phyloP scores from a whole-genome alignment of 2,113 vertebrate genomes.

The Corynorhinus townsendii region DNA sequence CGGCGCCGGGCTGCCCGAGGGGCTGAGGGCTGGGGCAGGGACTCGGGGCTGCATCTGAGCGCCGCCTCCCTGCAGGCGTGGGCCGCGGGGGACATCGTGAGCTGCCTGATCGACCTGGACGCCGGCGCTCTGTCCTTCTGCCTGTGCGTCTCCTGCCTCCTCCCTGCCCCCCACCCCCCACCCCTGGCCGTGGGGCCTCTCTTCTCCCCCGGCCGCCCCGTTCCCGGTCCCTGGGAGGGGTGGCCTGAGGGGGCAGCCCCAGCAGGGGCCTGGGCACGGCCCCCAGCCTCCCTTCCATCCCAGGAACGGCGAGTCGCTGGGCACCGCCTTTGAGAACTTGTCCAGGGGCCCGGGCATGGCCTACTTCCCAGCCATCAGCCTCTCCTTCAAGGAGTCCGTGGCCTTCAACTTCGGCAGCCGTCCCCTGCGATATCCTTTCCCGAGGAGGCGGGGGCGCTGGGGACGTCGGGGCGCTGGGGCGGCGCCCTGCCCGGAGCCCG shows the following conservation, averaged over 20 bases:
- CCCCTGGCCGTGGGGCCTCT: not conserved
- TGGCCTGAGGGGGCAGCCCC: not conserved
- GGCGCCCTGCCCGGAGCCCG: no score
- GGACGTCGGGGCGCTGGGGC: not conserved
- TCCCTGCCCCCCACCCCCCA: no score
- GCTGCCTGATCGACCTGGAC: constrained; percentile 96
- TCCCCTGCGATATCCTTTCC: constrained; percentile 96
- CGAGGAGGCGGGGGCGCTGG: not conserved
- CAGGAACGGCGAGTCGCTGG: constrained; percentile 95
- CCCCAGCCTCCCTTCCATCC: not conserved
- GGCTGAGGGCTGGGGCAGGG: not conserved
- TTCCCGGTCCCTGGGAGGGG: not conserved
- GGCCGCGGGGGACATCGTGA: constrained; percentile 98
- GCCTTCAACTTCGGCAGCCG: constrained; percentile 98
- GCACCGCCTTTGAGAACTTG: constrained; percentile 92
- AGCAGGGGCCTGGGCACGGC: not conserved
- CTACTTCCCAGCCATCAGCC: constrained; percentile 98
- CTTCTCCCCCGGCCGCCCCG: not conserved
- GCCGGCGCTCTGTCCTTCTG: constrained; percentile 95
- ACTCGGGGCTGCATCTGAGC: no score
- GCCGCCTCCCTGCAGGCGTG: constrained; percentile 86
- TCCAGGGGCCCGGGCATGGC: constrained; percentile 92
- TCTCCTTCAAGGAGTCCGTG: constrained; percentile 98
- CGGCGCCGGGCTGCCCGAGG: constrained; percentile 37
- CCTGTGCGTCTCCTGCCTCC: constrained; percentile 84